phyloP scores from a whole-genome alignment of 2,797 vertebrate species.

The Anguilla marmorata region DNA sequence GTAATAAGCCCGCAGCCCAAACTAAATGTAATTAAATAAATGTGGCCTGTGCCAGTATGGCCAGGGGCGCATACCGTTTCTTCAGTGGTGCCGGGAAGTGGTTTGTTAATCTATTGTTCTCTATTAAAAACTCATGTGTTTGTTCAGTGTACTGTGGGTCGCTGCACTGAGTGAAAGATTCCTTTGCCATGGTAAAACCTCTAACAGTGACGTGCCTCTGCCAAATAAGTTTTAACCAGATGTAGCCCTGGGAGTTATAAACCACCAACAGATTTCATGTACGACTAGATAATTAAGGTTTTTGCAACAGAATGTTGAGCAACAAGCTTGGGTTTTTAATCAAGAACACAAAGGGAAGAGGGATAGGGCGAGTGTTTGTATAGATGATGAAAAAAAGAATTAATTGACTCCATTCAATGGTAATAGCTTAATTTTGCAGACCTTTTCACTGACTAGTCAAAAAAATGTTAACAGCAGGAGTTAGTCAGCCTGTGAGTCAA shows the following conservation, averaged over 20 bases:
- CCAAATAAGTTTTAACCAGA: conserved; percentile 77
- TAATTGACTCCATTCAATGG: neutral
- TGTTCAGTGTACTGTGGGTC: conserved; percentile 80
- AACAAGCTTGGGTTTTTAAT: conserved; percentile 71
- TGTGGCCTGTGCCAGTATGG: conserved; percentile 67
- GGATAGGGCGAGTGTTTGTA: neutral
- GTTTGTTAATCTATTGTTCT: conserved; percentile 84
- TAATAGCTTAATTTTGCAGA: neutral
- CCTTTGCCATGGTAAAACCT: conserved; percentile 79
- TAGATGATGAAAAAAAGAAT: neutral
- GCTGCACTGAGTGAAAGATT: conserved; percentile 80
- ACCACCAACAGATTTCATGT: conserved; percentile 73
- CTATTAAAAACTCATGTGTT: conserved; percentile 85
- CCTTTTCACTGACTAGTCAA: neutral
- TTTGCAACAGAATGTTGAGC: conserved; percentile 67
- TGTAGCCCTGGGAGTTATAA: conserved; percentile 72
- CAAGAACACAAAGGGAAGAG: conserved; percentile 53
- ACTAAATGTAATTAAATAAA: conserved; percentile 73
- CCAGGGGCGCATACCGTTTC: conserved; percentile 76
- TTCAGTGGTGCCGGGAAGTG: conserved; percentile 79
- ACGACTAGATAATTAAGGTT: conserved; percentile 77
- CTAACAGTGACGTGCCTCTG: conserved; percentile 72
- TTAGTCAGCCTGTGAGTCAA: neutral
- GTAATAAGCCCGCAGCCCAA: conserved; percentile 57
- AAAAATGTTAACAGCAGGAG: neutral